Evolutionary conservation across 2,797 vertebrate genomes (phyloP).

Genomic region (Pelochelys cantorii): DNA sequence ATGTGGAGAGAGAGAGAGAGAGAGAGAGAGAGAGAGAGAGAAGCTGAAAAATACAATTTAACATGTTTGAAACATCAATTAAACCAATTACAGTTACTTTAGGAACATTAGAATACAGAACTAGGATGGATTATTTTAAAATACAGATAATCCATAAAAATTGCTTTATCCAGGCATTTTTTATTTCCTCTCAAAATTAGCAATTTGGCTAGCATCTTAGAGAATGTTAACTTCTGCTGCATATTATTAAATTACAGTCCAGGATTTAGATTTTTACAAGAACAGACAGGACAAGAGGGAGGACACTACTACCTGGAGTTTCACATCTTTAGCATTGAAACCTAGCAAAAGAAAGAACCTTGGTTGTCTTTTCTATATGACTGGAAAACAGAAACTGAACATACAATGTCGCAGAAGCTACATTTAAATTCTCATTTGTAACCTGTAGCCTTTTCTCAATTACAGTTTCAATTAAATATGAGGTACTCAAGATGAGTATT

Average conservation of each 20-base stretch:
- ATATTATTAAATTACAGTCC: not conserved
- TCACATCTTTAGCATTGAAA: not conserved
- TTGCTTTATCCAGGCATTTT: not conserved
- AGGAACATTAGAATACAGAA: not conserved
- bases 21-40: not conserved
- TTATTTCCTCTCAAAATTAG: not conserved
- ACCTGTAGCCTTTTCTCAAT: conserved; percentile 28
- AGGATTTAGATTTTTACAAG: not conserved
- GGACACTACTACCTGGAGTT: not conserved
- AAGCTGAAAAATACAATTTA: not conserved
- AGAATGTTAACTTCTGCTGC: not conserved
- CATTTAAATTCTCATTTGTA: conserved; percentile 21
- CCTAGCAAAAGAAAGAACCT: not conserved
- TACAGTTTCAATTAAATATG: conserved; percentile 65
- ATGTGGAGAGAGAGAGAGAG: not conserved
- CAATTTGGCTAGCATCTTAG: not conserved
- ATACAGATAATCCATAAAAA: not conserved
- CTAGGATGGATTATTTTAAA: not conserved
- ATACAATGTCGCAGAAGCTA: not conserved
- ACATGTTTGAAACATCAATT: not conserved
- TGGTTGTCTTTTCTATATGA: not conserved
- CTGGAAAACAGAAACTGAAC: not conserved
- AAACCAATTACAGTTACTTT: not conserved
- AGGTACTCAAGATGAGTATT: conserved; percentile 46
- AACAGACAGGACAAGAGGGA: not conserved